Conservation (phyloP, 2,888 invertebrate genomes). For the Callyntrura sp. region DNA sequence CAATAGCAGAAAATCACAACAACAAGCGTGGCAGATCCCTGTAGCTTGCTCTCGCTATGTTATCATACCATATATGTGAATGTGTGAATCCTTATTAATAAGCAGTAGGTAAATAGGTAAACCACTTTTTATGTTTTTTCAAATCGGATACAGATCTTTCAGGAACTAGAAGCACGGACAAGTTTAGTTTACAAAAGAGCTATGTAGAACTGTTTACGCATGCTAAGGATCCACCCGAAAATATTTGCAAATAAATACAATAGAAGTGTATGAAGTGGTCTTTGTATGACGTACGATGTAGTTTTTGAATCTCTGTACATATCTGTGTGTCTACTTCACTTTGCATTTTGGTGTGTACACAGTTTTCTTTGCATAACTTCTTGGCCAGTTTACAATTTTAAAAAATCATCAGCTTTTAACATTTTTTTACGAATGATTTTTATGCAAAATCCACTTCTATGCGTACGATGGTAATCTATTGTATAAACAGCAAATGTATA, state of each 20-base stretch:
- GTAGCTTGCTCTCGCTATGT: background rate
- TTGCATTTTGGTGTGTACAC: too few species aligned
- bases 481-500: background rate
- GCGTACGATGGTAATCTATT: too few species aligned
- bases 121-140: background rate
- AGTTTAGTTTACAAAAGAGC: background rate
- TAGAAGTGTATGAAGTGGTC: too few species aligned
- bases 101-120: background rate
- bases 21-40: background rate
- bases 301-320: too few species aligned
- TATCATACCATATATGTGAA: too few species aligned
- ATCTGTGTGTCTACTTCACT: too few species aligned
- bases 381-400: conserved; percentile 25
- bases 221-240: too few species aligned
- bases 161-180: background rate
- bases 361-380: background rate
- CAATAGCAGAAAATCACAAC: conserved; percentile 20
- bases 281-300: too few species aligned
- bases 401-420: background rate
- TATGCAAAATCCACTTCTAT: background rate
- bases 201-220: too few species aligned
- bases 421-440: conserved; percentile 15
- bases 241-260: too few species aligned
- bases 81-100: too few species aligned
- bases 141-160: background rate